Percentiles rank a stretch among this genome's conserved stretches.
phyloP scores from a whole-genome alignment of 1,140 invertebrate species.

The Zaprionus tsacasi region DNA sequence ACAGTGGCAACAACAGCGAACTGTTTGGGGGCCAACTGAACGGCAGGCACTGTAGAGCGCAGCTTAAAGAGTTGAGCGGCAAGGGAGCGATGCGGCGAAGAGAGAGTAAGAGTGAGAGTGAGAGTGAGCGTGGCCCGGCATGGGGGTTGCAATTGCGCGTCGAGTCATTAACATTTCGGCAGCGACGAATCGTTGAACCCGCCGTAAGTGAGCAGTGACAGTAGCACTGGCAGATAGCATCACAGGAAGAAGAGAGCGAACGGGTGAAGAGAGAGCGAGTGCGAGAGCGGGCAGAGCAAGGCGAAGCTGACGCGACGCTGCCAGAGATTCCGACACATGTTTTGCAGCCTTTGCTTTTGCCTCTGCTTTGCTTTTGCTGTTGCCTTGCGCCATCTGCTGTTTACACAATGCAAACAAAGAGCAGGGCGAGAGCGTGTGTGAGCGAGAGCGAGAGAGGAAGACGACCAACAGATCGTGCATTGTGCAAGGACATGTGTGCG shows the following conservation, averaged over 20 bases:
- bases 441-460: not conserved
- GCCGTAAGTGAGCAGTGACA: slow-evolving; percentile 12
- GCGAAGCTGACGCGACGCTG: not conserved
- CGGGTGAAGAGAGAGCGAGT: not conserved
- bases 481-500: slow-evolving; percentile 48
- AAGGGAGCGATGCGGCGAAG: slow-evolving; percentile 4
- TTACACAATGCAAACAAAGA: slow-evolving; percentile 34
- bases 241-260: not conserved
- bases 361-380: slow-evolving; percentile 14
- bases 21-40: slow-evolving; percentile 44
- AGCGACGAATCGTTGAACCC: slow-evolving; percentile 47
- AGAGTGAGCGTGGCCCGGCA: not conserved
- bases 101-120: not conserved
- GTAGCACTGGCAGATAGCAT: too few relatives aligned
- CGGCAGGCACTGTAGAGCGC: slow-evolving; percentile 2
- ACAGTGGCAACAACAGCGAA: not conserved
- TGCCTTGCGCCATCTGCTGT: slow-evolving; percentile 43
- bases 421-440: not conserved
- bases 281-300: not conserved
- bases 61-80: not conserved
- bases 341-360: slow-evolving; percentile 14
- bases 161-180: slow-evolving; percentile 54
- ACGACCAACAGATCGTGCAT: slow-evolving; percentile 18
- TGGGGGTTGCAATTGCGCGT: slow-evolving; percentile 43
- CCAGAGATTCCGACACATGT: slow-evolving; percentile 38